A percentile compares a stretch with the other conserved stretches of the same genome.
phyloP scores from a whole-genome alignment of 2,888 invertebrate genomes.

The Scaptomyza reducta region DNA sequence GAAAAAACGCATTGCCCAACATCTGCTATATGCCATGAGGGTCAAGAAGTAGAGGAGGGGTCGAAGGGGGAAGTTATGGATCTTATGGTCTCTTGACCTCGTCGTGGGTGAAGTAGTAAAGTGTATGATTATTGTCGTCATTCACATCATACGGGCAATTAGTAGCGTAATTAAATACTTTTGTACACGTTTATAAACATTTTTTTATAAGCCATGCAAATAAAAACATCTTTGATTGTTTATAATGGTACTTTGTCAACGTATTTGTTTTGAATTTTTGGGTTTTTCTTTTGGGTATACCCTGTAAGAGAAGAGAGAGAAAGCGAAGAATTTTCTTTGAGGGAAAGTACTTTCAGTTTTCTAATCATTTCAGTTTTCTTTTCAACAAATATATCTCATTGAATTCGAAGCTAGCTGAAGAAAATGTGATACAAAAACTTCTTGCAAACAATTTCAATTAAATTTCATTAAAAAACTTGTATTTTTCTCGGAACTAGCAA shows the following conservation, averaged over 20 bases:
- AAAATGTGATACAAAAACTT: background rate
- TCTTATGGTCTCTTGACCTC: constrained; percentile 66
- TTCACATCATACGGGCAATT: constrained; percentile 58
- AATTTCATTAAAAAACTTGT: background rate
- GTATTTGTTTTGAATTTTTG: background rate
- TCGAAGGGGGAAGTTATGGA: constrained; percentile 1
- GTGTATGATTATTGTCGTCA: constrained; percentile 38
- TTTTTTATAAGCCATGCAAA: constrained; percentile 18
- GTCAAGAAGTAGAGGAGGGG: background rate
- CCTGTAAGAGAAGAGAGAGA: too few relatives aligned
- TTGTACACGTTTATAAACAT: constrained; percentile 24
- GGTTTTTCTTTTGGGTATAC: constrained; percentile 12
- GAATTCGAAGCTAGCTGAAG: background rate
- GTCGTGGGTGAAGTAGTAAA: constrained; percentile 24
- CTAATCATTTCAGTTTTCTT: too few relatives aligned
- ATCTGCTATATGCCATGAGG: constrained; percentile 36
- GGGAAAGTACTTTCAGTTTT: too few relatives aligned
- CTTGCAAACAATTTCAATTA: background rate
- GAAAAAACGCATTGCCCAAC: constrained; percentile 52
- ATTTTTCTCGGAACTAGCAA: background rate
- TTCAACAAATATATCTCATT: background rate
- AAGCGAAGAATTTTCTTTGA: too few relatives aligned
- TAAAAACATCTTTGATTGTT: constrained; percentile 26
- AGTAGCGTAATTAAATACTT: constrained; percentile 77
- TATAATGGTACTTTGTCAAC: constrained; percentile 13